A percentile compares a stretch with the other conserved stretches of the same genome.
phyloP scores from a whole-genome alignment of 2,888 invertebrate genomes.

The Dicyrtoma fusca region DNA sequence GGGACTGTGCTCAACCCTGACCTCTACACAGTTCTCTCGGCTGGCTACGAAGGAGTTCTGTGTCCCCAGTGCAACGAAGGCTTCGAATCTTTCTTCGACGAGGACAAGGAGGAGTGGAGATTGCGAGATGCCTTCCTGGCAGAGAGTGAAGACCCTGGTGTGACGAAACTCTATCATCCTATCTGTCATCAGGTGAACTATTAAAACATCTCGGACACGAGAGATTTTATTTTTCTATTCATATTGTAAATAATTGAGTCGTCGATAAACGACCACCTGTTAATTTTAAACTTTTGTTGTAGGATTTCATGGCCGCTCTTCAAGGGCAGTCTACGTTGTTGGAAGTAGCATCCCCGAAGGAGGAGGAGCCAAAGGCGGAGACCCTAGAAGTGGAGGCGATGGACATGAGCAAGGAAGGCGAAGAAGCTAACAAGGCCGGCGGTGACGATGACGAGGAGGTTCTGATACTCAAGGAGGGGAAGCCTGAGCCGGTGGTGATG shows the following conservation, averaged over 20 bases:
- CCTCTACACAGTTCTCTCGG: conserved; percentile 60
- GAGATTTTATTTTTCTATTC: too few relatives aligned
- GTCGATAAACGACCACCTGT: too few relatives aligned
- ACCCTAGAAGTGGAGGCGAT: background rate
- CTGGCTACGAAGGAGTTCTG: conserved; percentile 66
- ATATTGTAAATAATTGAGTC: too few relatives aligned
- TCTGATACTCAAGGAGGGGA: conserved; percentile 54
- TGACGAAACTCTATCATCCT: conserved; percentile 77
- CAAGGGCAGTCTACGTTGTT: conserved; percentile 27
- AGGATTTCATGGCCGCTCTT: conserved; percentile 28
- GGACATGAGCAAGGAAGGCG: background rate
- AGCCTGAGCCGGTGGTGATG: conserved; percentile 61
- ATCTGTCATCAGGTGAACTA: conserved; percentile 74
- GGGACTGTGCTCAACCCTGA: conserved; percentile 63
- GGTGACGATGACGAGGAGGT: conserved; percentile 54
- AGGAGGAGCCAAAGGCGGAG: conserved; percentile 3
- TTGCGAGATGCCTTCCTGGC: conserved; percentile 73
- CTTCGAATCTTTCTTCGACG: conserved; percentile 94
- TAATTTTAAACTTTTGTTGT: too few relatives aligned
- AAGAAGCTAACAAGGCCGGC: too few relatives aligned
- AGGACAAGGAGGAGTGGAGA: conserved; percentile 98
- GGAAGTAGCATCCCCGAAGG: background rate
- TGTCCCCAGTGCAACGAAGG: conserved; percentile 91
- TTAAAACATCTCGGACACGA: too few relatives aligned
- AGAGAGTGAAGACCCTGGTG: conserved; percentile 66